These are phyloP conservation scores for Platypus cylindrus DNA, from an alignment of 2,888 invertebrate genomes.

Conservation along the genomic window DNA sequence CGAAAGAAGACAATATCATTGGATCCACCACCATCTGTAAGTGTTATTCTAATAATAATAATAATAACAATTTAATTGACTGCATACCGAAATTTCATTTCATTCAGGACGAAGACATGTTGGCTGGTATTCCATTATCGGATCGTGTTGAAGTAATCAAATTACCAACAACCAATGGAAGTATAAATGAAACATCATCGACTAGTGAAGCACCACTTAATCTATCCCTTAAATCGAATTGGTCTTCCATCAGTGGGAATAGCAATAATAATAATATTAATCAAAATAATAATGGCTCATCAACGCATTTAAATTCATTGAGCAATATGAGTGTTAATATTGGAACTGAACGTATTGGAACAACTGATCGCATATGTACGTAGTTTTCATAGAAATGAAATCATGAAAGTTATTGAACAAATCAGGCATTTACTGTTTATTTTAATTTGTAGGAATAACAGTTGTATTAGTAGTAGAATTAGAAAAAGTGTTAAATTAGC, in stretches of 20 bases:
- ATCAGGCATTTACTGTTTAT: no score
- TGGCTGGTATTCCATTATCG: slow-evolving; percentile 31
- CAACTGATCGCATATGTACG: slow-evolving; percentile 23
- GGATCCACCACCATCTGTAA: slow-evolving; percentile 61
- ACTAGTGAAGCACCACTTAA: slow-evolving; percentile 66
- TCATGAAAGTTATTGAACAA: no score
- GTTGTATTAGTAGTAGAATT: no score
- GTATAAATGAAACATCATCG: slow-evolving; percentile 29
- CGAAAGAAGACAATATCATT: slow-evolving; percentile 80
- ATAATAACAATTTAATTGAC: slow-evolving; percentile 4
- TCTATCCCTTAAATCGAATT: slow-evolving; percentile 62
- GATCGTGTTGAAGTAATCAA: slow-evolving; percentile 77
- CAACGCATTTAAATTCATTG: slow-evolving; percentile 45
- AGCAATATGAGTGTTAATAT: slow-evolving; percentile 43
- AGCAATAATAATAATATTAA: no score
- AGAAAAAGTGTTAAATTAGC: no score
- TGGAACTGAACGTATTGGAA: slow-evolving; percentile 42
- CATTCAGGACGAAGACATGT: slow-evolving; percentile 26
- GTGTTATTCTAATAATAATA: slow-evolving; percentile 45
- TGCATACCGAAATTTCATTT: slow-evolving; percentile 3
- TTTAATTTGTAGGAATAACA: no score
- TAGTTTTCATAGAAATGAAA: no score
- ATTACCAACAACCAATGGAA: slow-evolving; percentile 51
- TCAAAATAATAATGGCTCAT: slow-evolving; percentile 29
- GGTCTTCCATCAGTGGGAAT: slow-evolving; percentile 21